Evolutionary conservation across 1,140 invertebrate genomes (phyloP).

Genomic region (Penaeus vannamei): DNA sequence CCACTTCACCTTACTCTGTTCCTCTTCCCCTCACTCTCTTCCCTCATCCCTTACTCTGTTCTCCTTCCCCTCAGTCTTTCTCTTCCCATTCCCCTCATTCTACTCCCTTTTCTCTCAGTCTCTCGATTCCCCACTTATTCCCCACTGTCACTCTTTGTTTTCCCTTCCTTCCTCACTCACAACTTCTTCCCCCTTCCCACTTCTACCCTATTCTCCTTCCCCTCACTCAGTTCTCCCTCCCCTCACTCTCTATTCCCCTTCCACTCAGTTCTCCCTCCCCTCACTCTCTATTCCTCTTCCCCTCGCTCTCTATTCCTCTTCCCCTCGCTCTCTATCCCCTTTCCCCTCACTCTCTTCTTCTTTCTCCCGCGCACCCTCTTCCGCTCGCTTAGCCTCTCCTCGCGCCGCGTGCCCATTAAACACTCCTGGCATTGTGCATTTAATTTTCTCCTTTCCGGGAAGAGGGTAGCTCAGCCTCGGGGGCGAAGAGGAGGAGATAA

Average conservation of each 20-base stretch:
- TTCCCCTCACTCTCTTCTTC: slow-evolving; percentile 18
- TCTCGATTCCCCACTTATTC: background rate
- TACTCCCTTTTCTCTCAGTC: slow-evolving; percentile 1
- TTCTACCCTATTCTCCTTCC: background rate
- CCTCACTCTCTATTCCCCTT: background rate
- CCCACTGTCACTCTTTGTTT: background rate
- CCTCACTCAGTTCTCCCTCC: background rate
- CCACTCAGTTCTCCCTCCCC: background rate
- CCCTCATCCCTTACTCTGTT: background rate
- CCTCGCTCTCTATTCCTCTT: background rate
- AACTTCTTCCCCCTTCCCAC: background rate
- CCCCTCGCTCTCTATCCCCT: slow-evolving; percentile 1
- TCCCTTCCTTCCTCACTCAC: background rate
- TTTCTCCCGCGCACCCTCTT: background rate
- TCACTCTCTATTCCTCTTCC: too few relatives aligned
- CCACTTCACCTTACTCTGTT: background rate
- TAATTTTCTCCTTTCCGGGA: background rate
- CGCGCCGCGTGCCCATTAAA: background rate
- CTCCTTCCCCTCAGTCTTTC: background rate
- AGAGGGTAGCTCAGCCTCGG: background rate
- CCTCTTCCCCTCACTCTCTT: background rate
- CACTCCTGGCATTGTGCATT: background rate
- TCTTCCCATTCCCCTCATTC: too few relatives aligned
- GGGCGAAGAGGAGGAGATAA: background rate
- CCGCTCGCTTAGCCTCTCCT: background rate